Conservation (phyloP, 2,797 vertebrate genomes). For the Macropodus opercularis region DNA sequence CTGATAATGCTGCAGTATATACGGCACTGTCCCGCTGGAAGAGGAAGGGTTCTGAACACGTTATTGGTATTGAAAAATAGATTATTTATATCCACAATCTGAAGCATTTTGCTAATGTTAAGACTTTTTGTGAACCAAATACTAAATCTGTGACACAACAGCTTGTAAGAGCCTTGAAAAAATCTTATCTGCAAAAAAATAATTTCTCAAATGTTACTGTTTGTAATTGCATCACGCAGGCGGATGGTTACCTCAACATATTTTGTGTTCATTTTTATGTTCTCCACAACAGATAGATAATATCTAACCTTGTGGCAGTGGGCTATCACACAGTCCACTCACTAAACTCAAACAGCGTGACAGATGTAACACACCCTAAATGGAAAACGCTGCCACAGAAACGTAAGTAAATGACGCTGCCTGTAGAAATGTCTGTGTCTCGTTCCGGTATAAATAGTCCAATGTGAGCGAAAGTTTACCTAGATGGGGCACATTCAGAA, state of each 20-base stretch:
- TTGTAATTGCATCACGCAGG: neutral
- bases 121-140: no score
- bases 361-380: conserved; percentile 40
- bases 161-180: no score
- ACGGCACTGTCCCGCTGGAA: no score
- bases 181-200: no score
- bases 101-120: no score
- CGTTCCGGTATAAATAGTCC: conserved; percentile 2
- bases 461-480: no score
- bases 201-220: neutral
- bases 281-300: neutral
- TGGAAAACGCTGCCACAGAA: conserved; percentile 30
- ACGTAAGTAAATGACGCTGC: conserved; percentile 17
- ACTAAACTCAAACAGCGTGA: conserved; percentile 33
- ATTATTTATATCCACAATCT: no score
- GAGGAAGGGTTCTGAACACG: no score
- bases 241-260: no score
- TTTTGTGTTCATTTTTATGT: neutral
- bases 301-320: conserved; percentile 18
- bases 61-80: no score
- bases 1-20: no score
- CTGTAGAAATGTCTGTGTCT: conserved; percentile 18
- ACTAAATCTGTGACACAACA: neutral
- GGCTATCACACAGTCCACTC: conserved; percentile 16
- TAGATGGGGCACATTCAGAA: conserved; percentile 8